phyloP scores from a whole-genome alignment of 2,113 vertebrate species.

The Hydropotes inermis region DNA sequence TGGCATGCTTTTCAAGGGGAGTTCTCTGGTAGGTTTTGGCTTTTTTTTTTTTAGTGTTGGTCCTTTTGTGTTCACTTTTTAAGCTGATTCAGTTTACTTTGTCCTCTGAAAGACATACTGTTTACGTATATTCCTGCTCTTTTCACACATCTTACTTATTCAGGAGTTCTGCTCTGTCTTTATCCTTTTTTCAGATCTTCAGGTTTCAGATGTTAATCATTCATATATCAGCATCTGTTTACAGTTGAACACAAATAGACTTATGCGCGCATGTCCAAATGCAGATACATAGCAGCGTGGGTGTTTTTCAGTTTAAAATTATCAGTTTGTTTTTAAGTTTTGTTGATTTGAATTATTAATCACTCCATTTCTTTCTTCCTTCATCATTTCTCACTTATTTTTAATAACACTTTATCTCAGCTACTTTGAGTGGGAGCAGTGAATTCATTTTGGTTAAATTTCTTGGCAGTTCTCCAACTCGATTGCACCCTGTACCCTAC shows the following conservation, averaged over 20 bases:
- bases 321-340: neutral
- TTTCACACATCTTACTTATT: neutral
- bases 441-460: constrained; percentile 24
- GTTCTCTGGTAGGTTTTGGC: neutral
- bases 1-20: neutral
- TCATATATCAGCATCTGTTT: neutral
- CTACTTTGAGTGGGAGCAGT: neutral
- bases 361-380: constrained; percentile 4
- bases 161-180: neutral
- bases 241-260: neutral
- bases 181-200: neutral
- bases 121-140: neutral
- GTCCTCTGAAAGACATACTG: neutral
- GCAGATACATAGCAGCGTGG: neutral
- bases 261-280: neutral
- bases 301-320: constrained; percentile 18
- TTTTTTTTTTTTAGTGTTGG: neutral
- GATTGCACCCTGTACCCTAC: accelerated
- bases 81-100: neutral
- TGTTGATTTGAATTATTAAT: neutral
- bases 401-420: constrained; percentile 1
- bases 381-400: constrained; percentile 10
- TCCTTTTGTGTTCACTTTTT: neutral
- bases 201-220: constrained; percentile 30
- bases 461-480: neutral